Evolutionary conservation across 2,888 invertebrate species (phyloP).

Genomic region (Campopleginae sp.): DNA sequence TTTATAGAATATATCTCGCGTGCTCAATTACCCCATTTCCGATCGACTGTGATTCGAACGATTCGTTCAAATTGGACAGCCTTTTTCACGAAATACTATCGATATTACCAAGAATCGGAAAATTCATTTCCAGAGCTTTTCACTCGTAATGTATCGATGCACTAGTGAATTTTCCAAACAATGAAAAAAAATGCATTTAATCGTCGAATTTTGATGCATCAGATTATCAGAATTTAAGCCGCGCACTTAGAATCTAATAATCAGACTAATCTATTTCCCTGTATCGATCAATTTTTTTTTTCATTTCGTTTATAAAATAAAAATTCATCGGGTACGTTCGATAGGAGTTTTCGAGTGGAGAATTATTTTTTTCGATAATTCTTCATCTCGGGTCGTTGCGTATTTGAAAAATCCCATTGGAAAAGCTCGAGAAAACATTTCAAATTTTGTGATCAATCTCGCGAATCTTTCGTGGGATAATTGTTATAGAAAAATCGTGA

Average conservation of each 20-base stretch:
- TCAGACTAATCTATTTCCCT: background rate
- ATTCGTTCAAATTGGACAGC: no score
- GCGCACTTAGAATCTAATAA: constrained; percentile 49
- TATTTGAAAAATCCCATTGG: background rate
- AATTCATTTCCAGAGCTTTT: no score
- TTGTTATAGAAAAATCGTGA: background rate
- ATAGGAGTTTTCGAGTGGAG: background rate
- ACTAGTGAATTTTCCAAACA: constrained; percentile 5
- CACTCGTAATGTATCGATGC: no score
- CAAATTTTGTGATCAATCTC: constrained; percentile 30
- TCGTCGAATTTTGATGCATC: constrained; percentile 7
- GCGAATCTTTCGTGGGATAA: background rate
- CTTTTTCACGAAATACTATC: no score
- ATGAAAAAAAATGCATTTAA: constrained; percentile 7
- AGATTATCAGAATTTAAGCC: constrained; percentile 47
- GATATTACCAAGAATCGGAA: no score
- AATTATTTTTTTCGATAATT: constrained; percentile 18
- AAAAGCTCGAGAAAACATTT: constrained; percentile 33
- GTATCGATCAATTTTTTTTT: background rate
- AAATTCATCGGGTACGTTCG: background rate
- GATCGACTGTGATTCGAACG: no score
- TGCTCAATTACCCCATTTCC: background rate
- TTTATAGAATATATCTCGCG: background rate
- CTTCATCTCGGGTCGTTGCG: constrained; percentile 2
- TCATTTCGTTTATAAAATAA: background rate